Base-by-base conservation (phyloP, 2,888 invertebrate species). In the Drosophila melanocephala region DNA sequence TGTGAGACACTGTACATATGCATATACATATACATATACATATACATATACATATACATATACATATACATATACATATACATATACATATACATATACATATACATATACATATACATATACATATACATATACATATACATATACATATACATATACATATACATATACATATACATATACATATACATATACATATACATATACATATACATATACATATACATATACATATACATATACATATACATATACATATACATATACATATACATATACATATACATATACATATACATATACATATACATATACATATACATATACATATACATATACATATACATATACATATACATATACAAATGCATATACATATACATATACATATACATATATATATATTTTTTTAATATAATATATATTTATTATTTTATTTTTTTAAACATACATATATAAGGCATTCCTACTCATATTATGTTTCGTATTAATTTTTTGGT, bases 401-500 rank as follows among this genome's bases (percentile, higher is more conserved):
- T 55, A 26, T 22, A 55, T 55, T 22, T 28, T 9, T 35, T 22
- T 33, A 26, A 5, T 16, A 6, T 14, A 14, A 33, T 50, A 12
- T 33, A 26, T 22, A 55, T 55, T 16, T 56, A 16, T 35, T 26
- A 47, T 47, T 47, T 47, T 28, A 37, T 19, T 28, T 19, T 19
- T 3, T 10, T 51, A 52, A 6, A 32, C 19, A 28, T 39, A n/a
- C 6, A 4, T 19, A 30, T 30, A 39, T 30, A 14, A 22, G 0
- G n/a, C 28, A 61, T 35, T 3, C 51, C 30, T 32, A 44, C n/a
- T 32, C 42, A 9, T 44, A 32, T 57, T 57, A 57, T 32, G 22
- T 32, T n/a, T 33, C 16, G 44, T 44, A 58, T 60, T 60, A 62
- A 71, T 76, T 79, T 52, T 69, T 83, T 78, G 77, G 83, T 79